phyloP scores from a whole-genome alignment of 2,888 invertebrate genomes.

The Sepioteuthis lessoniana region DNA sequence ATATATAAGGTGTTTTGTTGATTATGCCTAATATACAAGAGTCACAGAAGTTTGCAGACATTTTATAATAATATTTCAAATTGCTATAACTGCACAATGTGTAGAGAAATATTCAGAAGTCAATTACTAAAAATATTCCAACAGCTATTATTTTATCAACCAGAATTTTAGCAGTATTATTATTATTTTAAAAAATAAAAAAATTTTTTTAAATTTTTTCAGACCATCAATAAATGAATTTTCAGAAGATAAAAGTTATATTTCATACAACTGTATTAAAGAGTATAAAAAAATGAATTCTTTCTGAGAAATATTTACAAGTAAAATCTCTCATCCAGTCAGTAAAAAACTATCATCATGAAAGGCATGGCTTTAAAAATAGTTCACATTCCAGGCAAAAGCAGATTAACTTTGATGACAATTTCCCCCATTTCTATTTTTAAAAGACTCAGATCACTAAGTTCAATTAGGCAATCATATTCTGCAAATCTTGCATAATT shows the following conservation, averaged over 20 bases:
- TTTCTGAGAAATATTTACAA: background rate
- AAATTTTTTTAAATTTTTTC: too few relatives aligned
- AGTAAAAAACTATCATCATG: background rate
- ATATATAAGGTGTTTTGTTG: background rate
- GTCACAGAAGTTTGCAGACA: too few relatives aligned
- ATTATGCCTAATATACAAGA: background rate
- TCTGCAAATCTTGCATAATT: background rate
- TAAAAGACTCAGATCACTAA: background rate
- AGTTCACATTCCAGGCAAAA: slow-evolving; percentile 33
- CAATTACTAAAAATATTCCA: background rate
- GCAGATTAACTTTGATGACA: background rate
- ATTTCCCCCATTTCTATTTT: background rate
- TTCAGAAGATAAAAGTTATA: too few relatives aligned
- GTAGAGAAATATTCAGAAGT: too few relatives aligned
- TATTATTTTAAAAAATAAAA: too few relatives aligned
- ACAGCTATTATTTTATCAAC: background rate
- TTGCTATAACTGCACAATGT: background rate
- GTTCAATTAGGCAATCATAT: background rate
- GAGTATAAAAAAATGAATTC: background rate
- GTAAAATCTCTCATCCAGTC: slow-evolving; percentile 6
- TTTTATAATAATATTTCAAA: background rate
- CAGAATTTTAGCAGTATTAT: background rate
- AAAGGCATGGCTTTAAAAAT: background rate
- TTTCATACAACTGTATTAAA: too few relatives aligned
- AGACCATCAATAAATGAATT: too few relatives aligned